A percentile compares a stretch with the other conserved stretches of the same genome.
phyloP scores from a whole-genome alignment of 2,797 vertebrate species.

The Chiroxiphia lanceolata region DNA sequence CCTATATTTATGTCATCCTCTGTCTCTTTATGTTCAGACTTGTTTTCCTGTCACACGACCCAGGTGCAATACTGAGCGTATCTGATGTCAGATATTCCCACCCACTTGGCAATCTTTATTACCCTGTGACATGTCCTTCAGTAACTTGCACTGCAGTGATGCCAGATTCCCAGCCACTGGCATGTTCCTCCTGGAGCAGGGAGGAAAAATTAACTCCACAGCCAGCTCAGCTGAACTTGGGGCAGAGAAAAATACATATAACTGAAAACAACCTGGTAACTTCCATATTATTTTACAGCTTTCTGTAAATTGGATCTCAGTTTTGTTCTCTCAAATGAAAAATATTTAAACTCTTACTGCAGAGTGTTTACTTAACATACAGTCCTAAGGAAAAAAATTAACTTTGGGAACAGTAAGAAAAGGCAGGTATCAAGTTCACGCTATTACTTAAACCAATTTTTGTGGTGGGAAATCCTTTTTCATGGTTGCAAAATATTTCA shows the following conservation, averaged over 20 bases:
- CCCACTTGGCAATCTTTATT: background rate
- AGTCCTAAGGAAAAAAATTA: background rate
- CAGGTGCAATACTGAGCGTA: background rate
- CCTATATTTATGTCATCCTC: background rate
- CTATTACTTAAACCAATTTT: background rate
- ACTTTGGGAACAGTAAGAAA: background rate
- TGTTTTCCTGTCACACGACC: background rate
- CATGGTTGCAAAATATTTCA: background rate
- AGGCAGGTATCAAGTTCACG: background rate
- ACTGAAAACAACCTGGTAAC: background rate
- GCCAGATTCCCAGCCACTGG: background rate
- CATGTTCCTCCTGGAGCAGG: background rate
- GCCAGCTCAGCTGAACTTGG: background rate
- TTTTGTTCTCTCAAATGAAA: background rate
- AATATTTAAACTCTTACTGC: background rate
- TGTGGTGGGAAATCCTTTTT: background rate
- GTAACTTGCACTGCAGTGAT: background rate
- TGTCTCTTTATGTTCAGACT: background rate
- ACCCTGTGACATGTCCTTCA: background rate
- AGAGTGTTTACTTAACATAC: background rate
- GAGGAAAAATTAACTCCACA: background rate
- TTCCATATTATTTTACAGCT: background rate
- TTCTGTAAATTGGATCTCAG: background rate
- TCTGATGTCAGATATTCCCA: background rate
- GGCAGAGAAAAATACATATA: background rate